phyloP scores from a whole-genome alignment of 2,113 vertebrate genomes.

The Scomber scombrus region DNA sequence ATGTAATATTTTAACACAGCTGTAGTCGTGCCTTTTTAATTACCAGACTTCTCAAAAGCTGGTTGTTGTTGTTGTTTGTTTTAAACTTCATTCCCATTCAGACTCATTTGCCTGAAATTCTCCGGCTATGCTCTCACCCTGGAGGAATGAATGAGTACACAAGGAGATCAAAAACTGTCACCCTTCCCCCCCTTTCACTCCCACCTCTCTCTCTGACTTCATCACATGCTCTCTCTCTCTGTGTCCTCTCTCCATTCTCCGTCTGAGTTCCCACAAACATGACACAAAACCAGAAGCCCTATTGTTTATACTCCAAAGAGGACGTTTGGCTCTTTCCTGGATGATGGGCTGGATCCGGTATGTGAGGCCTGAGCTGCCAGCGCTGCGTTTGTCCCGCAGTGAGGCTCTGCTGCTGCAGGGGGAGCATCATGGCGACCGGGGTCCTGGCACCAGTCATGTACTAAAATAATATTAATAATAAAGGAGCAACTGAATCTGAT shows the following conservation, averaged over 20 bases:
- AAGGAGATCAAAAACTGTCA: conserved; percentile 21
- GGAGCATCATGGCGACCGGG: conserved; percentile 10
- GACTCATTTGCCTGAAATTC: conserved; percentile 32
- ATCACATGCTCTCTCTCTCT: conserved; percentile 42
- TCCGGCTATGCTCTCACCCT: conserved; percentile 41
- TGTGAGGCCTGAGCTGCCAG: conserved; percentile 57
- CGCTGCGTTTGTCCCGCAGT: conserved; percentile 41
- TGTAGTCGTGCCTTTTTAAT: no score
- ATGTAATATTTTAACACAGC: background rate
- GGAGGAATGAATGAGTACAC: conserved; percentile 52
- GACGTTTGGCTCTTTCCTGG: conserved; percentile 77
- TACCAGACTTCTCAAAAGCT: no score
- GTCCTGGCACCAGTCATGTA: conserved; percentile 16
- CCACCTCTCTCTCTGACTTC: conserved; percentile 7
- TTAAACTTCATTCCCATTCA: conserved; percentile 1
- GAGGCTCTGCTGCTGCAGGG: conserved; percentile 10
- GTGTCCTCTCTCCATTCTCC: conserved; percentile 12
- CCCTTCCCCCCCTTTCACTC: background rate
- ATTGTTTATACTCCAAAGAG: conserved; percentile 75
- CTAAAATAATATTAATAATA: background rate
- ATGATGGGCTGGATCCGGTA: conserved; percentile 76
- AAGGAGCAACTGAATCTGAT: background rate
- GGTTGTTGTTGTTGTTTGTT: no score
- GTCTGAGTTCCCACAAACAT: conserved; percentile 62
- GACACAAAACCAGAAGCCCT: conserved; percentile 64